Conservation (phyloP, 2,113 vertebrate genomes). For the Apistogramma diplotaenia region DNA sequence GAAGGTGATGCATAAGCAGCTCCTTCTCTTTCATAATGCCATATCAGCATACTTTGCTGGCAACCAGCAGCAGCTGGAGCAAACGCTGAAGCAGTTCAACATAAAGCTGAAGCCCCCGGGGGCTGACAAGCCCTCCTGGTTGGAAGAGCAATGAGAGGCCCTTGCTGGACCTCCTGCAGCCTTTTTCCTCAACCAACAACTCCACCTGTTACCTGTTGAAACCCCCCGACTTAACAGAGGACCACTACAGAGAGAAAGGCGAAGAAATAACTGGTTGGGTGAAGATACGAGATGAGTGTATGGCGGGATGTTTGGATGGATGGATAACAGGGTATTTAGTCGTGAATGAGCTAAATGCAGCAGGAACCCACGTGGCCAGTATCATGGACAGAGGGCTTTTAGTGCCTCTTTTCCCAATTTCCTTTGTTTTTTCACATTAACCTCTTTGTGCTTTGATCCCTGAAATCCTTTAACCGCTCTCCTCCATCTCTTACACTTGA, state of each 20-base stretch:
- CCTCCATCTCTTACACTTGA: neutral
- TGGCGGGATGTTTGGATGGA: constrained; percentile 7
- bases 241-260: constrained; percentile 46
- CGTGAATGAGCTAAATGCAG: constrained; percentile 1
- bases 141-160: constrained; percentile 89
- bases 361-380: constrained; percentile 46
- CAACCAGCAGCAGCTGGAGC: constrained; percentile 96
- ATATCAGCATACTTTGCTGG: constrained; percentile 97
- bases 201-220: constrained; percentile 46
- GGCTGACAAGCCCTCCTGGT: constrained; percentile 95
- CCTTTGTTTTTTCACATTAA: constrained; percentile 10
- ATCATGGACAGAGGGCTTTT: constrained; percentile 43
- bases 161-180: neutral
- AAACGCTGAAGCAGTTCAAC: constrained; percentile 97
- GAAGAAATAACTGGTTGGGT: constrained; percentile 6
- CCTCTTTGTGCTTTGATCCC: constrained; percentile 40
- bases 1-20: constrained; percentile 99
- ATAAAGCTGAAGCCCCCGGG: constrained; percentile 90
- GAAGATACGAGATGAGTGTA: constrained; percentile 10
- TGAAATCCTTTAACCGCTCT: neutral
- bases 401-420: constrained; percentile 51
- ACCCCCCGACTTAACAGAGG: constrained; percentile 50
- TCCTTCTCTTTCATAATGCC: constrained; percentile 97
- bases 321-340: constrained; percentile 25
- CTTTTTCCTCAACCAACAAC: constrained; percentile 18